Base-by-base conservation (phyloP, 2,888 invertebrate species). In the Tetramorium bicarinatum region DNA sequence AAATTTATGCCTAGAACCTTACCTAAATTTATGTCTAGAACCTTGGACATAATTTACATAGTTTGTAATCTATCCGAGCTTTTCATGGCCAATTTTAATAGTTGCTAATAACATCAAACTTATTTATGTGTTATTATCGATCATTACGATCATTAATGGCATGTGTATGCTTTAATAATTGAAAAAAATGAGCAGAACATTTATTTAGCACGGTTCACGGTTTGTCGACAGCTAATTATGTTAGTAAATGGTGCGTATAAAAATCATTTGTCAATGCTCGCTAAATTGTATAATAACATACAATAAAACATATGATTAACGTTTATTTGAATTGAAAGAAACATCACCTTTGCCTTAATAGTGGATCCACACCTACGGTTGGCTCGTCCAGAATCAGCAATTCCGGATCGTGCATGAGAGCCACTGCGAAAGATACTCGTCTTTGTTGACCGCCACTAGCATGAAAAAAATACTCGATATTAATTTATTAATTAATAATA, bases 331-430 rank as follows among this genome's bases (percentile, higher is more conserved):
- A 8, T 18, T 6, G n/a, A 21, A 13, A 18, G 3, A n/a, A 9
- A n/a, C 0, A 52, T 89, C 89, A 95, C 95, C 95, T 98, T 95
- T 98, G 98, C 29, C 98, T 96, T 74, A 99, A 96, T 88, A 98
- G 96, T 0, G 98, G 98, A 96, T 99, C 98, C 81, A 99, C 98
- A 4, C 98, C 98, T 66, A 99, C 98, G 0, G 98, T 99, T 0
- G 98, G 98, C 95, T 99, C 99, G 94, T 99, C 99, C 86, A 99
- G 96, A 95, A 99, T 98, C 86, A 99, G 95, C 64, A 99, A 96
- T 95, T 98, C 98, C 0, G 99, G 99, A 95, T 98, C 98, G 94
- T 99, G 98, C 96, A 99, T 97, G 29, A 99, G 96, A 0, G 98
- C 98, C 52, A 98, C 98, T 1, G 98, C 98, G 95, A 99, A 98